Base-by-base conservation (phyloP, 2,888 invertebrate species). In the Nomada ruficornis region DNA sequence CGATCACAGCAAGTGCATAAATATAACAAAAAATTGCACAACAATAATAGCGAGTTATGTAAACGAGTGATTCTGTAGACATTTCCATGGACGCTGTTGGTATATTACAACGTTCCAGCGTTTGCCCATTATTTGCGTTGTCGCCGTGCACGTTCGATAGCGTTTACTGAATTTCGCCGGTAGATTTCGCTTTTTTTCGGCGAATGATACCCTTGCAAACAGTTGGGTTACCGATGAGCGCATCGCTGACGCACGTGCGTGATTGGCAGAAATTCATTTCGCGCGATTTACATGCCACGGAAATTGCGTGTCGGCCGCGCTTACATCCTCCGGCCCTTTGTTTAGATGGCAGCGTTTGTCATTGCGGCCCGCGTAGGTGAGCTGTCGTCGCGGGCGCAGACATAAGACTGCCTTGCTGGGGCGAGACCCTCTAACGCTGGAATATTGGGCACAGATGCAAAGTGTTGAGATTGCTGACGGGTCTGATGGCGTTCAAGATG, bases 371-470 rank as follows among this genome's bases (percentile, higher is more conserved):
- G 79, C 86, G 85, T 86, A 86, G 83, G 77, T 85, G 80, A 80
- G 54, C 78, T 80, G 84, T 82, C 78, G 71, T 75, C 80, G 71
- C 74, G 64, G 59, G 54, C n/a, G 63, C 60, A 84, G 84, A 86
- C 85, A 71, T 83, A 82, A 86, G 84, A 77, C 74, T 72, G 69
- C 36, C 36, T 36, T 36, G 36, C 65, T 68, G 69, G 50, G 65
- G 64, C 64, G 59, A 77, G 69, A 81, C 78, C 47, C 47, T 75
- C 29, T 50, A 70, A 76, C 77, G 70, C 29, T 59, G 77, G 83
- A 86, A 90, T 90, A 91, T 92, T 90, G 92, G 91, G 87, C 91
- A 82, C 92, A 91, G 92, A 90, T 91, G 92, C 86, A 84, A 68
- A 83, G 79, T 74, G 74, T 77, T 87, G 84, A 88, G 89, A 92